A percentile compares a stretch with the other conserved stretches of the same genome.
Evolutionary conservation across 2,797 vertebrate species (phyloP).

Genomic region (Pipistrellus pipistrellus): DNA sequence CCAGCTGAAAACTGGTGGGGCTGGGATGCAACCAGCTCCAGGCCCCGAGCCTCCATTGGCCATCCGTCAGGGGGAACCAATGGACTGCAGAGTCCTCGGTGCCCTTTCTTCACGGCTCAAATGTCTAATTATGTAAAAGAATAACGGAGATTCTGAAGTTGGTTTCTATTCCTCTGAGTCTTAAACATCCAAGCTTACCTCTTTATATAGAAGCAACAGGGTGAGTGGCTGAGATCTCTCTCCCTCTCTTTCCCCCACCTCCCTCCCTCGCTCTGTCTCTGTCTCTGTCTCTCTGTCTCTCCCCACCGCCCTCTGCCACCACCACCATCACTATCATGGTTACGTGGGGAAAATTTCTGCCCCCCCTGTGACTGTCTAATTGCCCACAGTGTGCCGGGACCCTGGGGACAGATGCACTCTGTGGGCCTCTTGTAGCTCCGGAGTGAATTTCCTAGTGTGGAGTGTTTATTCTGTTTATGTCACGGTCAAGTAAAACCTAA

Average conservation of each 20-base stretch:
- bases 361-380: constrained; percentile 69
- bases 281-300: background rate
- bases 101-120: background rate
- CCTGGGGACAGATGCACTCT: constrained; percentile 51
- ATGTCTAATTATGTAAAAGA: background rate
- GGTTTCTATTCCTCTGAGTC: constrained; percentile 57
- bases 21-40: background rate
- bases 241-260: background rate
- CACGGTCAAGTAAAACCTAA: constrained; percentile 76
- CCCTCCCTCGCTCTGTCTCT: background rate
- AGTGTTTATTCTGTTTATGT: constrained; percentile 66
- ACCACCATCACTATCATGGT: background rate
- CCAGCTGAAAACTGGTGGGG: background rate
- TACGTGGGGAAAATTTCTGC: background rate
- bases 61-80: background rate
- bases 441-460: constrained; percentile 51
- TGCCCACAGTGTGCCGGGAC: constrained; percentile 54
- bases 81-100: background rate
- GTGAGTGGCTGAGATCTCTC: background rate
- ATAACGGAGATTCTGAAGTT: constrained; percentile 32
- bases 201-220: constrained; percentile 57
- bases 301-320: no score
- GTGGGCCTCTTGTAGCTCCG: constrained; percentile 66
- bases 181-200: constrained; percentile 63
- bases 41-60: background rate